These are phyloP conservation scores for Neomorphus geoffroyi DNA, from an alignment of 2,797 vertebrate genomes.

Conservation along the genomic window DNA sequence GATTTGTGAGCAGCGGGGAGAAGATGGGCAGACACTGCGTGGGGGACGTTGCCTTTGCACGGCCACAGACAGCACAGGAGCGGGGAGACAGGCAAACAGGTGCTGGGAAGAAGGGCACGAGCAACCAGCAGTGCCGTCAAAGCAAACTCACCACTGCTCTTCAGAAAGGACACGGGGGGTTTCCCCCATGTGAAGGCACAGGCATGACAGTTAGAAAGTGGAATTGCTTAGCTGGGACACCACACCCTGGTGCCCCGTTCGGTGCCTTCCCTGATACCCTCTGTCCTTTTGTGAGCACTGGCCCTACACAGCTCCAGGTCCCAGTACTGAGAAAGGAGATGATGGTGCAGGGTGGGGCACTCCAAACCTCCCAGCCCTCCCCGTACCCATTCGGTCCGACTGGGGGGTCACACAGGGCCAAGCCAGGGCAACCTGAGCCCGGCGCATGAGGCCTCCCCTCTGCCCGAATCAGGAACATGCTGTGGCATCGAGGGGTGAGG, in stretches of 20 bases:
- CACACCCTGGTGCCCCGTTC: too few species aligned
- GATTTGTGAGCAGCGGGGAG: background rate
- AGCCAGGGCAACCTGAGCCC: too few species aligned
- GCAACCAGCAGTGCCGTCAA: background rate
- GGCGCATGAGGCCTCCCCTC: too few species aligned
- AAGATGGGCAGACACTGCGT: background rate
- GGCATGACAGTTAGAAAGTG: background rate
- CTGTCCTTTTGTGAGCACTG: background rate
- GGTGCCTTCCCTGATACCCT: background rate
- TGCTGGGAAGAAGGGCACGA: background rate
- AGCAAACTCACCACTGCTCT: background rate
- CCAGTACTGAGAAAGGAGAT: background rate
- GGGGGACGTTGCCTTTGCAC: accelerated
- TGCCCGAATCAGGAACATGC: too few species aligned
- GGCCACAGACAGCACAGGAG: too few species aligned
- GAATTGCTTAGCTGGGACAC: background rate
- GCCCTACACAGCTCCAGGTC: background rate
- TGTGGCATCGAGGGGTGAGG: too few species aligned
- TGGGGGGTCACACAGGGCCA: too few species aligned
- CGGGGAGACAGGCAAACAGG: background rate
- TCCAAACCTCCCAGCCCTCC: too few species aligned
- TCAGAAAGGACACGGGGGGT: too few species aligned
- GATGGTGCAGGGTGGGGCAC: too few species aligned
- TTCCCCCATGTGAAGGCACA: background rate
- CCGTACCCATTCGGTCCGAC: too few species aligned